A percentile compares a stretch with the other conserved stretches of the same genome.
Evolutionary conservation across 2,113 vertebrate genomes (phyloP).

Genomic region (Meles meles): DNA sequence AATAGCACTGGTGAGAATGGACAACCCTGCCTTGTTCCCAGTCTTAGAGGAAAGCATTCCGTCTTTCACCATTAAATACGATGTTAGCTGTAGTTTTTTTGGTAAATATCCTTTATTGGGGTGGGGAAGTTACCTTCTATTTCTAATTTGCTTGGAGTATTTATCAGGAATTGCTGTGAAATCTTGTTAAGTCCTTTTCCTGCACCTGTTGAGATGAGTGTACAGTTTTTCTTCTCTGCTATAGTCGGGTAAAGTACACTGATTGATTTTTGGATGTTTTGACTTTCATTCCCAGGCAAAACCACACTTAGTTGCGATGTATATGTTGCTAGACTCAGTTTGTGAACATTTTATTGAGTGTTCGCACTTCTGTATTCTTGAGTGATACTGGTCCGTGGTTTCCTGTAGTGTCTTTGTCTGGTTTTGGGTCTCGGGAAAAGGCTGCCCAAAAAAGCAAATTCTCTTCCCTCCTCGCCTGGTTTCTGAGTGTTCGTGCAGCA

Average conservation of each 20-base stretch:
- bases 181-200: not conserved
- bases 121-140: not conserved
- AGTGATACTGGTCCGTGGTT: not conserved
- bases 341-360: not conserved
- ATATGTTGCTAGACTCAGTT: not conserved
- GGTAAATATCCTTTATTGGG: not conserved
- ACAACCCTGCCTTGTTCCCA: not conserved
- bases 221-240: not conserved
- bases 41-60: not conserved
- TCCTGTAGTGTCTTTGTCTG: not conserved
- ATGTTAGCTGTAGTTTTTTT: not conserved
- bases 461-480: not conserved
- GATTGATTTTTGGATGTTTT: not conserved
- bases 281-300: not conserved
- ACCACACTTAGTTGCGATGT: not conserved
- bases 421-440: not conserved
- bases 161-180: not conserved
- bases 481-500: not conserved
- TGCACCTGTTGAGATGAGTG: not conserved
- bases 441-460: not conserved
- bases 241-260: not conserved
- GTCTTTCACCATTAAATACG: not conserved
- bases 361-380: not conserved
- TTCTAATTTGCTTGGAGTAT: not conserved
- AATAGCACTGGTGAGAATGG: not conserved